Percentiles rank a stretch among this genome's conserved stretches.
These are phyloP conservation scores for Zaprionus capensis DNA, from an alignment of 1,140 invertebrate genomes.

Conservation along the genomic window DNA sequence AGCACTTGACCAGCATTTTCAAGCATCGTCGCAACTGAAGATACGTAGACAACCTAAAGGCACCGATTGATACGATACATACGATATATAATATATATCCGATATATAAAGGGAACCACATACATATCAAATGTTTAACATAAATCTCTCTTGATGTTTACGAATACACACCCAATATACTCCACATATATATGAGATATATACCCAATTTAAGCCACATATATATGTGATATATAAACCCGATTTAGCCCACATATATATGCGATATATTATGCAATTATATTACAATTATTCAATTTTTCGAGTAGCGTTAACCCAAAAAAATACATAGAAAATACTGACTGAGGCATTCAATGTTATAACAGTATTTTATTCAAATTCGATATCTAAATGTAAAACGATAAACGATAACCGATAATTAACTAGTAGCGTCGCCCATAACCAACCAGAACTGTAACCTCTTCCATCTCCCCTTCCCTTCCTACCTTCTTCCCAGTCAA, in stretches of 20 bases:
- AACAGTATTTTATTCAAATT: conserved; percentile 42
- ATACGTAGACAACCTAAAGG: conserved; percentile 10
- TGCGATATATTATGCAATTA: conserved; percentile 31
- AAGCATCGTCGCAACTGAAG: conserved; percentile 52
- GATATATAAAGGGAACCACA: conserved; percentile 32
- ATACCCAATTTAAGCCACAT: conserved; percentile 11
- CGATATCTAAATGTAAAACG: conserved; percentile 41
- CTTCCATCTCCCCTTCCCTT: background rate
- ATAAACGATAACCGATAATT: conserved; percentile 9
- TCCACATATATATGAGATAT: conserved; percentile 4
- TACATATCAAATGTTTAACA: conserved; percentile 59
- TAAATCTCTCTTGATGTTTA: conserved; percentile 53
- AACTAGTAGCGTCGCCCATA: conserved; percentile 30
- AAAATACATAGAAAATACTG: conserved; percentile 55
- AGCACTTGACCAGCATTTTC: conserved; percentile 31
- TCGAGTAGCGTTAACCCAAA: conserved; percentile 18
- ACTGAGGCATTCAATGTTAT: conserved; percentile 82
- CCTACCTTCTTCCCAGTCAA: conserved; percentile 28
- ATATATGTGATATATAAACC: conserved; percentile 26
- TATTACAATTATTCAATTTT: conserved; percentile 42
- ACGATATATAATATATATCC: conserved; percentile 21
- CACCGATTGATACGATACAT: conserved; percentile 35
- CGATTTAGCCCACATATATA: conserved; percentile 13
- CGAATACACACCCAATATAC: conserved; percentile 23
- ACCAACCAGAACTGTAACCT: conserved; percentile 35